phyloP scores from a whole-genome alignment of 2,888 invertebrate genomes.

The Orthonychiurus folsomi region DNA sequence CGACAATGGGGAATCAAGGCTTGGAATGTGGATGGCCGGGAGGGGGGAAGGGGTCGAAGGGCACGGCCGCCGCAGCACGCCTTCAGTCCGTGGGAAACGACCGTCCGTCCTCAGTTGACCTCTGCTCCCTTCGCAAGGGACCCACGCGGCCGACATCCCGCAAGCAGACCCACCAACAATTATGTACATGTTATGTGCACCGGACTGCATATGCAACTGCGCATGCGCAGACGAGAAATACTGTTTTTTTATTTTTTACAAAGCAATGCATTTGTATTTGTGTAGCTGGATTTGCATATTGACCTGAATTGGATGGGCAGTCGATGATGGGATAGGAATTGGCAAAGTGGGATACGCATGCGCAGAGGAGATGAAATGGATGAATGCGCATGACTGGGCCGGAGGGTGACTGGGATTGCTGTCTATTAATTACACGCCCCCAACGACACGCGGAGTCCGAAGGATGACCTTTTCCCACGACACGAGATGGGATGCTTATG shows the following conservation, averaged over 20 bases:
- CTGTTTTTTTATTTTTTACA: too few relatives aligned
- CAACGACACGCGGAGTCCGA: too few relatives aligned
- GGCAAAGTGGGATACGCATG: too few relatives aligned
- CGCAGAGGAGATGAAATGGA: too few relatives aligned
- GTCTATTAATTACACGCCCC: constrained; percentile 1
- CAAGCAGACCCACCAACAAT: not conserved
- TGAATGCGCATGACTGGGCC: not conserved
- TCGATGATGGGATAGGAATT: too few relatives aligned
- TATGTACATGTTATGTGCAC: too few relatives aligned
- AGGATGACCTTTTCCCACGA: not conserved
- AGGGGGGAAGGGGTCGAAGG: not conserved
- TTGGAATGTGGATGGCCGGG: not conserved
- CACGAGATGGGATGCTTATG: too few relatives aligned
- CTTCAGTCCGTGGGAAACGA: not conserved
- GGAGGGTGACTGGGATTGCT: not conserved
- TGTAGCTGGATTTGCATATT: too few relatives aligned
- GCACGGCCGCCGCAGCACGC: not conserved
- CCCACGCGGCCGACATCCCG: not conserved
- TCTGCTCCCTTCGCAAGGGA: not conserved
- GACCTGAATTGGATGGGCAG: too few relatives aligned
- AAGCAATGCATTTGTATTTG: too few relatives aligned
- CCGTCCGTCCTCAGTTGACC: constrained; percentile 1
- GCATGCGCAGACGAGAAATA: too few relatives aligned
- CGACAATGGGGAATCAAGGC: not conserved
- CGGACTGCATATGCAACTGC: too few relatives aligned